Percentiles rank a stretch among this genome's conserved stretches.
phyloP scores from a whole-genome alignment of 2,888 invertebrate species.

The Drosophila pseudotalamancana region DNA sequence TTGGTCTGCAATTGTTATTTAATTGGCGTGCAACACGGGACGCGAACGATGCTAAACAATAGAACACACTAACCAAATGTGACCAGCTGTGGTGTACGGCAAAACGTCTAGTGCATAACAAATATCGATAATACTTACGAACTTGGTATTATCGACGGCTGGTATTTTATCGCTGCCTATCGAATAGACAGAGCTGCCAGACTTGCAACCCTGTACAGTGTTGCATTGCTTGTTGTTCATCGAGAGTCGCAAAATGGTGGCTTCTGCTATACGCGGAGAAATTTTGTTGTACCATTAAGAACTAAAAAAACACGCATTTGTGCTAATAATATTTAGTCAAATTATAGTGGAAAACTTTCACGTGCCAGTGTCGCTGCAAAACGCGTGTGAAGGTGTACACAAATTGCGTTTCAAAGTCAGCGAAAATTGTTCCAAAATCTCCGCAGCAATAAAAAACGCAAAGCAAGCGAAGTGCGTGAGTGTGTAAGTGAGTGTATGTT shows the following conservation, averaged over 20 bases:
- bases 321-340: constrained; percentile 59
- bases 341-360: constrained; percentile 67
- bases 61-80: constrained; percentile 32
- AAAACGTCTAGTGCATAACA: neutral
- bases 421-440: constrained; percentile 62
- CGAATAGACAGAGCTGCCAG: constrained; percentile 50
- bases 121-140: constrained; percentile 24
- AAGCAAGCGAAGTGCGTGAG: constrained; percentile 70
- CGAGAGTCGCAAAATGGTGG: constrained; percentile 79
- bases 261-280: constrained; percentile 80
- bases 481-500: constrained; percentile 48
- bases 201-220: constrained; percentile 47
- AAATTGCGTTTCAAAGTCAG: constrained; percentile 44
- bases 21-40: constrained; percentile 26
- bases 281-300: constrained; percentile 74
- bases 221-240: constrained; percentile 62
- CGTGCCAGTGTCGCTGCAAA: constrained; percentile 53
- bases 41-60: constrained; percentile 41
- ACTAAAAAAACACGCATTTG: constrained; percentile 71
- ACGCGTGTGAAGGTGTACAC: constrained; percentile 51
- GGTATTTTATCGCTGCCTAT: constrained; percentile 20
- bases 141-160: no score
- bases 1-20: constrained; percentile 22
- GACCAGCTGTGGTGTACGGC: constrained; percentile 1
- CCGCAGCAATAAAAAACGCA: constrained; percentile 64